Base-by-base conservation (phyloP, 2,113 vertebrate genomes). In the Muntiacus muntjak region DNA sequence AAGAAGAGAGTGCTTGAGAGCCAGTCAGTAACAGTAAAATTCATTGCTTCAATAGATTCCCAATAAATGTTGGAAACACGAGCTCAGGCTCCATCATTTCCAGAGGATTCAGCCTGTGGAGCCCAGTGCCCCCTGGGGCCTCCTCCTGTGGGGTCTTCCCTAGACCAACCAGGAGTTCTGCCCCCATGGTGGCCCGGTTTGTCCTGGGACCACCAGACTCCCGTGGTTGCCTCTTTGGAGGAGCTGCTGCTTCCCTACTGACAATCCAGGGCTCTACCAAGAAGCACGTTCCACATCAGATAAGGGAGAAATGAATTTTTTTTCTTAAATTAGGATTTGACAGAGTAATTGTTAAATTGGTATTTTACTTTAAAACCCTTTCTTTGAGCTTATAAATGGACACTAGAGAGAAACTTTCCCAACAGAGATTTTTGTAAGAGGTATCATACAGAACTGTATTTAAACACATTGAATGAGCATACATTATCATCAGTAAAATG, bases 261-360 rank as follows among this genome's bases (percentile, higher is more conserved):
- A 91, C 98, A 98, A 97, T 97, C 96, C 62, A 47, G 86, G 89
- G 97, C 96, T 97, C 96, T 97, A 50, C 74, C 91, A 82, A 94
- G 87, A 97, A 98, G 88, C 83, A 82, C 52, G 11, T 88, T 97
- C 87, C 83, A 78, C 36, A 76, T 89, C 47, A 54, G 33, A 7
- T 10, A 40, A 84, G 33, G 54, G 82, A 81, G 57, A 98, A 98
- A 98, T 78, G 76, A 91, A 83, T 98, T 97, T 98, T 97, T 84
- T 76, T 1, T 93, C 97, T 97, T 97, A 96, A 98, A 96, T 85
- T 3, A 36, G 87, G 55, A 47, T 81, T 90, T 83, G 95, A 67
- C 2, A 3, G 19, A 97, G 33, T 40, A 96, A 98, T 94, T 67
- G 23, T 87, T 90, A 97, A 96, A 88, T 97, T 97, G 98, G 33